These are phyloP conservation scores for Scomber japonicus DNA, from an alignment of 2,113 vertebrate genomes.

Conservation along the genomic window DNA sequence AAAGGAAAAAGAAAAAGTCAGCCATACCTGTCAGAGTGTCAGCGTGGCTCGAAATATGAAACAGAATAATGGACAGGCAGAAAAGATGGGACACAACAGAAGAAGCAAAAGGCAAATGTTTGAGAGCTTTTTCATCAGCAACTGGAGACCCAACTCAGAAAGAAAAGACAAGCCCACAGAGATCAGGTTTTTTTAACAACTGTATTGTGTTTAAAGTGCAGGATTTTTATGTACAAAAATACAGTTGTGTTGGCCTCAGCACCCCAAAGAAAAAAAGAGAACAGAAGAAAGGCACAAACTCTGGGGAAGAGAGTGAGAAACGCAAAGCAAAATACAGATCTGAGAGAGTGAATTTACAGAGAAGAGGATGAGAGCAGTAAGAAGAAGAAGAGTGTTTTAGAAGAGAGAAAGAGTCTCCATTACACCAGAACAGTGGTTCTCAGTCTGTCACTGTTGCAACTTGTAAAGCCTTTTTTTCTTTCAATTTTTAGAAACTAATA, in stretches of 20 bases:
- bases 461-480: neutral
- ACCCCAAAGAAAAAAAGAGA: constrained; percentile 82
- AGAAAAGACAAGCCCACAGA: constrained; percentile 69
- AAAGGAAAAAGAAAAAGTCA: constrained; percentile 44
- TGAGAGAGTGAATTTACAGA: constrained; percentile 44
- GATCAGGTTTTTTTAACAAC: constrained; percentile 68
- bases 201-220: constrained; percentile 91
- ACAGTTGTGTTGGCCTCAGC: constrained; percentile 84
- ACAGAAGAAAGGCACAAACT: constrained; percentile 90
- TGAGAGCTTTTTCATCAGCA: neutral
- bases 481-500: neutral
- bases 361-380: constrained; percentile 25
- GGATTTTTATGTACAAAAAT: constrained; percentile 89
- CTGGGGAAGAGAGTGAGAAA: constrained; percentile 61
- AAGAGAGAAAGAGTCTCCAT: constrained; percentile 1
- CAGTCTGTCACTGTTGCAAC: neutral
- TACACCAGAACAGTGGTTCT: constrained; percentile 20
- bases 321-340: constrained; percentile 60
- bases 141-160: constrained; percentile 29
- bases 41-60: constrained; percentile 60
- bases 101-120: constrained; percentile 34
- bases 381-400: neutral
- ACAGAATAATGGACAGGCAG: constrained; percentile 53
- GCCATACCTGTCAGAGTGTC: constrained; percentile 76
- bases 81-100: constrained; percentile 43